Base-by-base conservation (phyloP, 2,797 vertebrate species). In the Sibirionetta formosa region DNA sequence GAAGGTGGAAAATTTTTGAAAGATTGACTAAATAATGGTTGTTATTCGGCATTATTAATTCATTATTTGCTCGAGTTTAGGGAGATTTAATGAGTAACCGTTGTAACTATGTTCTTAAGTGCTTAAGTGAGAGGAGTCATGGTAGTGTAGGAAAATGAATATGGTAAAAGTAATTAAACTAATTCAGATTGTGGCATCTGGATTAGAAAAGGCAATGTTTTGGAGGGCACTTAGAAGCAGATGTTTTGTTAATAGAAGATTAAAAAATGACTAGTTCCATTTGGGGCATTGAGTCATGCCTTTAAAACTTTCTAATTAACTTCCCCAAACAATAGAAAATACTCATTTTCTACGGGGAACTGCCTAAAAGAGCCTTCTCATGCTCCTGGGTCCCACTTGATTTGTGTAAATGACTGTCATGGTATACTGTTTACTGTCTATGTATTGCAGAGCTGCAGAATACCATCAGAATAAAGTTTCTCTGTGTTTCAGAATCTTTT, bases 81-180 rank as follows among this genome's bases (percentile, higher is more conserved):
- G 29, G 57, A 57, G 24, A 77, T 80, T 46, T 73, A 82, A 77
- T 90, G 71, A 92, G 44, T 87, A 91, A 38, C 56, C 3, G 0
- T 75, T 87, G 58, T 91, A 91, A 76, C 29, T 77, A 38, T 85
- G 53, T 88, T 94, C 80, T 90, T 82, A 91, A 85, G 76, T 71
- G 63, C 54, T 82, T 93, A 82, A 88, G 71, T 88, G 86, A 85
- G 83, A 91, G 60, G 40, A 91, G 26, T 81, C 77, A 57, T 66
- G 63, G 60, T 64, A 92, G 42, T 36, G 36, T 86, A 94, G 72
- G 69, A 94, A 93, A 92, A 96, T 80, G 75, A 73, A 83, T 77
- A 93, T 31, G 29, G 60, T 87, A 93, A 85, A 90, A 93, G 46
- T 86, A 95, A 93, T 96, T 95, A 95, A 89, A 86, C 13, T 80